Conservation (phyloP, 2,888 invertebrate species). For the Julus scanicus region DNA sequence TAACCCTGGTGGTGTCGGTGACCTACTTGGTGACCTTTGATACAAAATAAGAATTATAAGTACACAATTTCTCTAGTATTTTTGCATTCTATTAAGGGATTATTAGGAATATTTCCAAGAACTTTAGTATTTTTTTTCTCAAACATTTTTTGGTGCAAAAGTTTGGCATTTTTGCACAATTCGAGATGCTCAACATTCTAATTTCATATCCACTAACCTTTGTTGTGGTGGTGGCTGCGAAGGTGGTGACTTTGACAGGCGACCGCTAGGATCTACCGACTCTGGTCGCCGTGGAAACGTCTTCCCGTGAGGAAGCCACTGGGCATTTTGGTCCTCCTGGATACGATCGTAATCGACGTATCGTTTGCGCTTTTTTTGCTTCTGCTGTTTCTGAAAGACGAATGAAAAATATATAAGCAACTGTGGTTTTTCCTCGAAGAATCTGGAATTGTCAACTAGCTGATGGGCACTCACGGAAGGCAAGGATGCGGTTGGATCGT, state of each 20-base stretch:
- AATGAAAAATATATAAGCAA: not conserved
- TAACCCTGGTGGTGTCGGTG: constrained; percentile 52
- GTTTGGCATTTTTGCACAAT: not conserved
- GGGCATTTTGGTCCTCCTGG: constrained; percentile 26
- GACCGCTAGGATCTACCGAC: not conserved
- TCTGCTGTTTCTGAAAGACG: not conserved
- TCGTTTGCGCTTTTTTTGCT: constrained; percentile 40
- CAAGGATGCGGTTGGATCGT: not conserved
- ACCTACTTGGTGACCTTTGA: constrained; percentile 47
- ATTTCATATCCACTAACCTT: not conserved
- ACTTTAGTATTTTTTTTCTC: no score
- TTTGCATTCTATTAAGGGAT: not conserved
- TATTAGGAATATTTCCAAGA: not conserved
- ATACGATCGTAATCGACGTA: constrained; percentile 58
- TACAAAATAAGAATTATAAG: not conserved
- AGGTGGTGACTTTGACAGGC: not conserved
- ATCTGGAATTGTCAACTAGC: not conserved
- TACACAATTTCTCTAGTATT: constrained; percentile 27
- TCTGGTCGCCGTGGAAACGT: not conserved
- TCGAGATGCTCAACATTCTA: no score
- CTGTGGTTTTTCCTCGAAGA: not conserved
- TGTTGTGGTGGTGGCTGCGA: not conserved
- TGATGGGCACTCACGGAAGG: not conserved
- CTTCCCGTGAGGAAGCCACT: not conserved
- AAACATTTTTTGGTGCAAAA: not conserved